Conservation (phyloP, 2,797 vertebrate species). For the Delichon dasypus region DNA sequence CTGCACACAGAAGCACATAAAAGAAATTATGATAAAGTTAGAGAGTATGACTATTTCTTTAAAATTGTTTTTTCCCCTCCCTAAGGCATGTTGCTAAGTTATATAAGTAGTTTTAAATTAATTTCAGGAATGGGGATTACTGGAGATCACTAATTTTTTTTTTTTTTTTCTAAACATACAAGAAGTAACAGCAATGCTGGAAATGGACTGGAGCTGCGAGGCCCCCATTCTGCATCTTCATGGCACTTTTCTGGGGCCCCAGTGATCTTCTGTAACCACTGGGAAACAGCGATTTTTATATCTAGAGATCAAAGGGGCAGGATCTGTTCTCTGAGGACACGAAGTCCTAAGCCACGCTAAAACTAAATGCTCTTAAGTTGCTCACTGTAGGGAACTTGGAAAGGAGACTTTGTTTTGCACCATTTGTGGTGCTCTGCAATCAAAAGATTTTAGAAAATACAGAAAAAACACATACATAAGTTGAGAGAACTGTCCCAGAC, state of each 20-base stretch:
- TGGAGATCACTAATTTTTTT: not conserved
- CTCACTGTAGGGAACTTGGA: constrained; percentile 47
- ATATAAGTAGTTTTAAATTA: not conserved
- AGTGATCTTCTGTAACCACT: not conserved
- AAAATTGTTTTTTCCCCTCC: not conserved
- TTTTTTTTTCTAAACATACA: not conserved
- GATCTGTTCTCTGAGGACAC: constrained; percentile 16
- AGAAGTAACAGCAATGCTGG: not conserved
- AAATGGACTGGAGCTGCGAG: not conserved
- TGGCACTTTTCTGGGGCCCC: not conserved
- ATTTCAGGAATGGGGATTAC: not conserved
- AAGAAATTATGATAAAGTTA: not conserved
- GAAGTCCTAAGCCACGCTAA: not conserved
- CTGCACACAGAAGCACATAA: not conserved
- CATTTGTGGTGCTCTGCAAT: not conserved
- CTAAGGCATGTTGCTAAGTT: not conserved
- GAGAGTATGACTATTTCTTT: not conserved
- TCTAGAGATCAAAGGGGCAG: constrained; percentile 32
- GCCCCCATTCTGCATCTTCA: not conserved
- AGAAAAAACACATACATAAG: not conserved
- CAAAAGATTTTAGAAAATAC: not conserved
- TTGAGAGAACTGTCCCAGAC: not conserved
- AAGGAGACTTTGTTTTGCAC: constrained; percentile 21
- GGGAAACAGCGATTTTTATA: constrained; percentile 16
- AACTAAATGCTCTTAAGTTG: constrained; percentile 14